Percentiles rank a stretch among this genome's conserved stretches.
Conservation (phyloP, 2,113 vertebrate genomes). For the Heloderma charlesbogerti region DNA sequence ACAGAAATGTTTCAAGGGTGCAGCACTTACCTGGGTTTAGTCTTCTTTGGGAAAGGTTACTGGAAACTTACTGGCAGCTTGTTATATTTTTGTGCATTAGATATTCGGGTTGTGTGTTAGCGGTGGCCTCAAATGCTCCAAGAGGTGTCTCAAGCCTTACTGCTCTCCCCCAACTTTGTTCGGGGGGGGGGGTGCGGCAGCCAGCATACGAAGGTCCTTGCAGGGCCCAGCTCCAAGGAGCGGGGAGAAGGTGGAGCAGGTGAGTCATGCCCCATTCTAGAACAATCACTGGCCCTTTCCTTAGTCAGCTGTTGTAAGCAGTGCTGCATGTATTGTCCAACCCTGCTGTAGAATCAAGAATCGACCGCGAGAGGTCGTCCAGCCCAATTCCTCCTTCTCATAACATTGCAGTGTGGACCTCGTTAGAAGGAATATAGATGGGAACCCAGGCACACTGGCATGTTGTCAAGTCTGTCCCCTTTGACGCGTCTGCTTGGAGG, state of each 20-base stretch:
- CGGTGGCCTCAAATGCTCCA: background rate
- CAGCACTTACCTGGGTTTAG: background rate
- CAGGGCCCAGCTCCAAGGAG: no score
- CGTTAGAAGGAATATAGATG: no score
- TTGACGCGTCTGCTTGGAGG: background rate
- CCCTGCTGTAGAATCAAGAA: background rate
- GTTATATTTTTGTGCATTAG: background rate
- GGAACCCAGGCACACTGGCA: no score
- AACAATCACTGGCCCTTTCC: background rate
- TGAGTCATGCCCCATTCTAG: background rate
- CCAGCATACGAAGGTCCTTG: no score
- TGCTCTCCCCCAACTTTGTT: no score
- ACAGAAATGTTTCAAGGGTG: background rate
- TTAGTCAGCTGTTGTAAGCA: background rate
- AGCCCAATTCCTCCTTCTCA: background rate
- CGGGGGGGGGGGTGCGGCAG: no score
- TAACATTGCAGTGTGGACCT: no score
- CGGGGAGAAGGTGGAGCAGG: background rate
- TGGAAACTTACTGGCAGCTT: background rate
- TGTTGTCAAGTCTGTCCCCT: background rate
- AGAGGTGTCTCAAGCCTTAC: no score
- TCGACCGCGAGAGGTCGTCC: background rate
- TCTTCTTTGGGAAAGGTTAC: background rate
- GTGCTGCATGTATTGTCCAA: no score
- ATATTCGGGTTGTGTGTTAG: background rate